A percentile compares a stretch with the other conserved stretches of the same genome.
These are phyloP conservation scores for Pardalotus punctatus DNA, from an alignment of 2,113 vertebrate genomes.

Conservation along the genomic window DNA sequence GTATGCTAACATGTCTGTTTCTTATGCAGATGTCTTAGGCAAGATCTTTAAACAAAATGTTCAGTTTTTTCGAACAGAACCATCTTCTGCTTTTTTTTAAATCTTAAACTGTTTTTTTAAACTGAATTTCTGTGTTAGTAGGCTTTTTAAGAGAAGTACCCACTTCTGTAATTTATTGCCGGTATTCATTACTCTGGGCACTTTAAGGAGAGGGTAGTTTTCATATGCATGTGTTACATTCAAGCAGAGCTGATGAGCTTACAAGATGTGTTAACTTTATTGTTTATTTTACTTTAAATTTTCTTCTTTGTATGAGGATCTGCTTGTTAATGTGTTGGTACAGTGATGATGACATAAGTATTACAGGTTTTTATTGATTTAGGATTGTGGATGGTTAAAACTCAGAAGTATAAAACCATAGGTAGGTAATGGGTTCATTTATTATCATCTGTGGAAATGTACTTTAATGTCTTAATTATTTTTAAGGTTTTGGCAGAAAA, in stretches of 20 bases:
- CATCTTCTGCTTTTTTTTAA: background rate
- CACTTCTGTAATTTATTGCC: background rate
- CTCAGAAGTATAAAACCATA: background rate
- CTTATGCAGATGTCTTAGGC: background rate
- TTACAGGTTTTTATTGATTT: background rate
- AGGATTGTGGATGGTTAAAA: background rate
- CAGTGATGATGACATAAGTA: background rate
- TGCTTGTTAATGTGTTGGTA: background rate
- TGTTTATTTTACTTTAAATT: background rate
- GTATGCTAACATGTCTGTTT: background rate
- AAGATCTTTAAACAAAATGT: background rate
- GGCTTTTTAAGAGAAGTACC: background rate
- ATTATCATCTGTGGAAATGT: background rate
- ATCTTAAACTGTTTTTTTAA: background rate
- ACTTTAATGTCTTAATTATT: background rate
- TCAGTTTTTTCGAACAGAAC: background rate
- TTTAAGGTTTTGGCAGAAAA: slow-evolving; percentile 92
- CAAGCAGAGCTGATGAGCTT: background rate
- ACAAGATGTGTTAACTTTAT: background rate
- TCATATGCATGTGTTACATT: background rate
- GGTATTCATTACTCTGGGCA: background rate
- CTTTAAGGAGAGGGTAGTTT: background rate
- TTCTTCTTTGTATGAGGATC: background rate
- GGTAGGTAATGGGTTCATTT: background rate
- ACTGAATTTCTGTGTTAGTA: background rate